A percentile compares a stretch with the other conserved stretches of the same genome.
Conservation (phyloP, 2,888 invertebrate genomes). For the Drosophila parthenogenetica region DNA sequence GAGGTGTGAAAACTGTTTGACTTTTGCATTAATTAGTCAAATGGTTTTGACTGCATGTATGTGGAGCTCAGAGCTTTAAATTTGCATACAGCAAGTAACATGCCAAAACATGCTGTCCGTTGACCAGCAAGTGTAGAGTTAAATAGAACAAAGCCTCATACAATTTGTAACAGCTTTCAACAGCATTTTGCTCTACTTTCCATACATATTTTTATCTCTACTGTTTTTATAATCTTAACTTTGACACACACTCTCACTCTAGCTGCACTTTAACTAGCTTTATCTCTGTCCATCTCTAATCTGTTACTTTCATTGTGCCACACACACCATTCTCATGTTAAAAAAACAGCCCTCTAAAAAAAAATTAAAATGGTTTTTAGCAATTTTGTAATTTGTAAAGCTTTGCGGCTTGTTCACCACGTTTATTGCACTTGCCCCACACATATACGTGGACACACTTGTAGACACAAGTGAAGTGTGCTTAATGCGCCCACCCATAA, state of each 20-base stretch:
- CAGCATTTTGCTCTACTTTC: constrained; percentile 40
- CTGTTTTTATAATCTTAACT: constrained; percentile 30
- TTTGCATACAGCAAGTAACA: constrained; percentile 42
- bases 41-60: constrained; percentile 53
- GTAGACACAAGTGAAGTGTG: not conserved
- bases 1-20: constrained; percentile 57
- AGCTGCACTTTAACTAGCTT: not conserved
- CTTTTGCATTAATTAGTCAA: constrained; percentile 64
- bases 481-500: constrained; percentile 20
- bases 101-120: constrained; percentile 13
- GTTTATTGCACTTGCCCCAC: constrained; percentile 13
- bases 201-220: not conserved
- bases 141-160: constrained; percentile 14
- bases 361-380: constrained; percentile 4
- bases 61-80: constrained; percentile 39
- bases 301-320: constrained; percentile 12
- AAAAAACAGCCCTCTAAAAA: not conserved
- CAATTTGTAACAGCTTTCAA: constrained; percentile 56
- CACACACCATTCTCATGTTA: constrained; percentile 16
- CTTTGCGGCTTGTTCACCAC: constrained; percentile 20
- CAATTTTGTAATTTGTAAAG: constrained; percentile 50
- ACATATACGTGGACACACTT: not conserved
- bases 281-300: constrained; percentile 1
- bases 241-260: constrained; percentile 19
- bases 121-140: constrained; percentile 13